Evolutionary conservation across 2,113 vertebrate genomes (phyloP), one percentile per base, ranked within the genome.

Genomic region (Chaetops frenatus): DNA sequence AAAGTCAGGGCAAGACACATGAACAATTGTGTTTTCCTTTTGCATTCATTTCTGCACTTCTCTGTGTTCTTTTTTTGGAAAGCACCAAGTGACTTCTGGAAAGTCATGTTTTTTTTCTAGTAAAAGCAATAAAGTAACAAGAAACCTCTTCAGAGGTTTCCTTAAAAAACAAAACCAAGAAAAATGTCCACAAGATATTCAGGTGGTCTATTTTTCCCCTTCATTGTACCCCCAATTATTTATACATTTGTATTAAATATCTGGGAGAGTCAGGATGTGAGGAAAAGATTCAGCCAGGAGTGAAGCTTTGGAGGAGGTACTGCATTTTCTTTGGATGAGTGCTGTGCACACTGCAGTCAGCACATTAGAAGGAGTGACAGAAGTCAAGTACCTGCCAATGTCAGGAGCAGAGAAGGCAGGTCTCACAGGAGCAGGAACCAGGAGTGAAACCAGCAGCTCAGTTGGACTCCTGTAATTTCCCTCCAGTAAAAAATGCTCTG

Each of bases 351-450:
- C 29, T 1, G 7, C 72, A 77, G 58, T 85, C 84, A 91, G 89
- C 73, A 69, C 23, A 95, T 95, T 9, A 78, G 73, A 45, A 76
- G 57, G 93, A 95, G 86, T 79, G 83, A 87, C 66, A 95, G 74
- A 95, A 94, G 66, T 82, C 12, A 2, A 96, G 67, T 66, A 88
- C 54, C 60, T 94, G 78, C 79, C 94, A 93, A 73, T 8, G 10
- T 56, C 5, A 9, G 81, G 70, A 89, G 45, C 12, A 15, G 44
- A 81, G 62, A 78, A 88, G 56, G 38, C 87, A 93, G 70, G 42
- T 82, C 73, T 74, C 15, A 0, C 44, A 87, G 80, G 61, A 86
- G 24, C 3, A 2, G 44, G 56, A 92, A 67, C 12, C 2, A 1
- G 42, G 51, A 90, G n/a, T 10, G 45, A 88, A 96, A 91, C 27